A percentile compares a stretch with the other conserved stretches of the same genome.
phyloP scores from a whole-genome alignment of 2,113 vertebrate species.

The Fregetta grallaria region DNA sequence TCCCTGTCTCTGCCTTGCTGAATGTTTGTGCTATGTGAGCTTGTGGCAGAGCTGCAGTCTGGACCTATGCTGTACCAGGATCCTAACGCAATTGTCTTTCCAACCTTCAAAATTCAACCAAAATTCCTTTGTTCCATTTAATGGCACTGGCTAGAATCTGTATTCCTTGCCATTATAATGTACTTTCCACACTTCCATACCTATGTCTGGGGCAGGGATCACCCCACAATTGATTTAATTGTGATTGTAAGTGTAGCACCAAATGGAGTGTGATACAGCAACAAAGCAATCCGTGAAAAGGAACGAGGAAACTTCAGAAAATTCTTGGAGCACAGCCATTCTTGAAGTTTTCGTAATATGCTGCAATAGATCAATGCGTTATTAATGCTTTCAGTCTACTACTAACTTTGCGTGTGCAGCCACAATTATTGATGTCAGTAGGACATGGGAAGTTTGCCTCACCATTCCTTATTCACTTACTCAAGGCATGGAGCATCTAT shows the following conservation, averaged over 20 bases:
- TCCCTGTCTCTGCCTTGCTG: neutral
- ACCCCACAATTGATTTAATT: neutral
- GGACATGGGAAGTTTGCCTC: neutral
- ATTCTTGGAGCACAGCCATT: neutral
- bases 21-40: neutral
- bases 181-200: neutral
- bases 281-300: neutral
- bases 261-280: neutral
- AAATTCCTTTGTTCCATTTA: neutral
- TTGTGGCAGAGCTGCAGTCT: neutral
- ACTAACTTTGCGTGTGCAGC: neutral
- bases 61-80: neutral
- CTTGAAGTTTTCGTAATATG: neutral
- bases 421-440: neutral
- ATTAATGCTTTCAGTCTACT: neutral
- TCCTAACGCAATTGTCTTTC: neutral
- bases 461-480: neutral
- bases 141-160: neutral
- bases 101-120: neutral
- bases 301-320: neutral
- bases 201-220: fast-evolving
- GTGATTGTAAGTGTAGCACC: neutral
- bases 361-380: neutral
- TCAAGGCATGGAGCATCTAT: neutral
- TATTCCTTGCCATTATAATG: neutral